phyloP scores from a whole-genome alignment of 2,888 invertebrate species.

The Ecliptopera silaceata region DNA sequence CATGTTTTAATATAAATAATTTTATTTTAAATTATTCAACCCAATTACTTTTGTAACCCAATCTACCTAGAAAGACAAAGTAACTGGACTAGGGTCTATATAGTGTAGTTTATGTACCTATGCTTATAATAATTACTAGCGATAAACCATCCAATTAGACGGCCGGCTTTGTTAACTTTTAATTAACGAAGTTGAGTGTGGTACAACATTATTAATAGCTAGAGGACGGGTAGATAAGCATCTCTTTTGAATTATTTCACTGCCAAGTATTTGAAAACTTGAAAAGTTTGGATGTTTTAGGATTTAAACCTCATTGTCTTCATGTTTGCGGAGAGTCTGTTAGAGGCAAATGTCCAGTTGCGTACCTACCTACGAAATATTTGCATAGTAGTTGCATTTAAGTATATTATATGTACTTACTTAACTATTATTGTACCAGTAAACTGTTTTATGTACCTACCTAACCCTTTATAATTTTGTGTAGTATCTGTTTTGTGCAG shows the following conservation, averaged over 20 bases:
- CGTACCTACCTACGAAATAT: no score
- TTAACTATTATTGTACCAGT: no score
- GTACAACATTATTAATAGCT: constrained; percentile 42
- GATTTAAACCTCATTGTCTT: not conserved
- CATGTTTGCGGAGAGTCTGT: not conserved
- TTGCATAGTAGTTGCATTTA: no score
- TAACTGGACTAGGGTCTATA: not conserved
- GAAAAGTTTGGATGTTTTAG: constrained; percentile 3
- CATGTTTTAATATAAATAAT: no score
- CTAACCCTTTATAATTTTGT: no score
- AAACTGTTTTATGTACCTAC: no score
- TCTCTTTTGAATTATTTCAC: constrained; percentile 16
- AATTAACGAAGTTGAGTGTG: constrained; percentile 59
- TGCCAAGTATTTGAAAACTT: constrained; percentile 20
- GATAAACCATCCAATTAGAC: constrained; percentile 62
- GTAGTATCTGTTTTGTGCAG: no score
- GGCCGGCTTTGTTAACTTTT: constrained; percentile 63
- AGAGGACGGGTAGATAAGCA: constrained; percentile 30
- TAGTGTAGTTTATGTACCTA: not conserved
- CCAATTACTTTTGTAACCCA: not conserved
- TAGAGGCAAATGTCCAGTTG: no score
- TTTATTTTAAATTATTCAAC: no score
- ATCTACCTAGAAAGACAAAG: not conserved
- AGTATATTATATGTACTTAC: no score
- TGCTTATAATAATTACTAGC: constrained; percentile 32